Percentiles rank a stretch among this genome's conserved stretches.
These are phyloP conservation scores for Maniola hyperantus DNA, from an alignment of 2,888 invertebrate species.

Conservation along the genomic window DNA sequence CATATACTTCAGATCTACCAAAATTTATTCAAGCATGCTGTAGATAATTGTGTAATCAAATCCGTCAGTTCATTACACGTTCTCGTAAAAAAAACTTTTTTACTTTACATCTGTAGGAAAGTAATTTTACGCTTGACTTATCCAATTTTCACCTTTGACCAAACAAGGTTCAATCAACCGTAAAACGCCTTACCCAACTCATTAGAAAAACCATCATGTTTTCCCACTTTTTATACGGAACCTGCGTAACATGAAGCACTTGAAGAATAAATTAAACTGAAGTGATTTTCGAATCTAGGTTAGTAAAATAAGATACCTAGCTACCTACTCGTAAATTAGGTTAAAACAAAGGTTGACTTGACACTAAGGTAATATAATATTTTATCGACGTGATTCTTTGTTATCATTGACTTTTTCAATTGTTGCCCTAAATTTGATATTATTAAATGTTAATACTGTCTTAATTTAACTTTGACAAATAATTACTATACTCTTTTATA, in stretches of 20 bases:
- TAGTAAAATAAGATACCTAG: neutral
- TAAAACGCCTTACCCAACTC: slow-evolving; percentile 14
- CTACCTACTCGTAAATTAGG: neutral
- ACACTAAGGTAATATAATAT: neutral
- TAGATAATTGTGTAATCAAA: slow-evolving; percentile 5
- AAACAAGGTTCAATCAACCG: slow-evolving; percentile 35
- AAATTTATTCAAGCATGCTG: slow-evolving; percentile 2
- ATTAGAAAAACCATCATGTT: slow-evolving; percentile 24
- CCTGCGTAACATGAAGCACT: neutral
- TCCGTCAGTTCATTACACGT: slow-evolving; percentile 9
- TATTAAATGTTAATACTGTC: neutral
- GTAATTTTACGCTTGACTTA: slow-evolving; percentile 37
- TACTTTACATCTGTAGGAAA: slow-evolving; percentile 29
- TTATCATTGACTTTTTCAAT: neutral
- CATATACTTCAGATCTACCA: neutral
- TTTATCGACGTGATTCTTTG: neutral
- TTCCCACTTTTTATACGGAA: slow-evolving; percentile 9
- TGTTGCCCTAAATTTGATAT: neutral
- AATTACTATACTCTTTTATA: neutral
- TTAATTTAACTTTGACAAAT: neutral
- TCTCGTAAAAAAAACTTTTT: slow-evolving; percentile 21
- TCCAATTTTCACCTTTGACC: slow-evolving; percentile 42
- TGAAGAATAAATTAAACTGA: neutral
- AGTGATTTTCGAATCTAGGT: slow-evolving; percentile 3
- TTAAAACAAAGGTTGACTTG: neutral